phyloP scores from a whole-genome alignment of 2,797 vertebrate species.

The Loris lydekkerianus region DNA sequence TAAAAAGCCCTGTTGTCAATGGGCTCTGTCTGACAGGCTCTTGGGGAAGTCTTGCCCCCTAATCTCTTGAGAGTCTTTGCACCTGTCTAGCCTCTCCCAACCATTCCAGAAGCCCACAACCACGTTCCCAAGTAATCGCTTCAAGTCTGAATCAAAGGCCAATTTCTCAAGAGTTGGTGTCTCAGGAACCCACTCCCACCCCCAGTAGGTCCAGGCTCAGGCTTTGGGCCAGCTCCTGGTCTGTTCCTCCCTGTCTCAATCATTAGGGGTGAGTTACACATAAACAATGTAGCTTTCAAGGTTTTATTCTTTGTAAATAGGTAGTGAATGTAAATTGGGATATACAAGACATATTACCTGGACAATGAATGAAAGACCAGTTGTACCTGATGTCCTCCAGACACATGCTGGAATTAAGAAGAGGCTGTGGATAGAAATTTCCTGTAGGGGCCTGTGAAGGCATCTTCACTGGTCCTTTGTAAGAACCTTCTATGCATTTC shows the following conservation, averaged over 20 bases:
- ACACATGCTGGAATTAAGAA: conserved; percentile 96
- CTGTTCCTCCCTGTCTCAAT: neutral
- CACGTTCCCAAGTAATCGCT: neutral
- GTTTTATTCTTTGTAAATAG: conserved; percentile 20
- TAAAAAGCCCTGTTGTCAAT: neutral
- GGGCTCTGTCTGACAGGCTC: neutral
- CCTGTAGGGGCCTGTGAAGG: conserved; percentile 86
- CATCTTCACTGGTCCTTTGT: conserved; percentile 94
- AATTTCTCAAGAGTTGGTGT: conserved; percentile 7
- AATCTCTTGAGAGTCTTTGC: neutral
- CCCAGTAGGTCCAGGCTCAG: neutral
- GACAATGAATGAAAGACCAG: conserved; percentile 99
- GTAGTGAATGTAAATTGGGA: neutral
- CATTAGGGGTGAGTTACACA: neutral
- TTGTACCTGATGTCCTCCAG: conserved; percentile 92
- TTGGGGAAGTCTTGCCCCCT: neutral
- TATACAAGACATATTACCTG: conserved; percentile 90
- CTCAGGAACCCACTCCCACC: neutral
- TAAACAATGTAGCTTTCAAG: conserved; percentile 34
- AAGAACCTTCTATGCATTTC: conserved; percentile 97
- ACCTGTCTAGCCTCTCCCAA: neutral
- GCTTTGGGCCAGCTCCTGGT: neutral
- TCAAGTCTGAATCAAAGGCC: conserved; percentile 36
- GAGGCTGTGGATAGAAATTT: conserved; percentile 89
- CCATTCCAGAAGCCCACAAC: neutral